Percentiles rank a stretch among this genome's conserved stretches.
phyloP scores from a whole-genome alignment of 2,113 vertebrate species.

The Dryoscopus gambensis region DNA sequence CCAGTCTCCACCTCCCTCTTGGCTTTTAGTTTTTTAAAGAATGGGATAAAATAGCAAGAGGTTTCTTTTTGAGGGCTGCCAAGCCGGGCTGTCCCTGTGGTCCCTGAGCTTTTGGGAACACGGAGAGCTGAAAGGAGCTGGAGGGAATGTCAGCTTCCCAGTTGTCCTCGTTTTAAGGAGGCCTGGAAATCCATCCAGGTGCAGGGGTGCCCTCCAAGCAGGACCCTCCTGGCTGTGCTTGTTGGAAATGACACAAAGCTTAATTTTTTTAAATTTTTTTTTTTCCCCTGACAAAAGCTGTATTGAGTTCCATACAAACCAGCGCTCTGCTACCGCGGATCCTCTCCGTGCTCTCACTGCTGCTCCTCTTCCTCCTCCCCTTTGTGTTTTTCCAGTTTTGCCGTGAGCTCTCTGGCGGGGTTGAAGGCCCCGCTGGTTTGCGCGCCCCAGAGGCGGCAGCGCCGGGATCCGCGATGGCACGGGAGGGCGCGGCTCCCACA shows the following conservation, averaged over 20 bases:
- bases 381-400: slow-evolving; percentile 83
- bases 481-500: neutral
- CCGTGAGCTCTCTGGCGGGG: slow-evolving; percentile 77
- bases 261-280: neutral
- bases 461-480: neutral
- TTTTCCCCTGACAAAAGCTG: neutral
- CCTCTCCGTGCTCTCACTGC: slow-evolving; percentile 71
- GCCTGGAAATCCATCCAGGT: neutral
- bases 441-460: neutral
- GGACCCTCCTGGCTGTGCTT: neutral
- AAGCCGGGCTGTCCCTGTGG: neutral
- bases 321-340: slow-evolving; percentile 12
- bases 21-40: slow-evolving; percentile 29
- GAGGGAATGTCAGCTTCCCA: neutral
- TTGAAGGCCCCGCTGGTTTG: neutral
- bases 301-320: neutral
- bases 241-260: neutral
- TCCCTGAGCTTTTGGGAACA: neutral
- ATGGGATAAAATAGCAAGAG: slow-evolving; percentile 52
- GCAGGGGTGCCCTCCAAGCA: neutral
- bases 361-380: slow-evolving; percentile 60
- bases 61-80: slow-evolving; percentile 54
- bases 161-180: fast-evolving
- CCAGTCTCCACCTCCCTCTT: neutral
- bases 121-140: neutral